Evolutionary conservation across 2,113 vertebrate species (phyloP), one percentile per base, ranked within the genome.

Genomic region (Sitta europaea): DNA sequence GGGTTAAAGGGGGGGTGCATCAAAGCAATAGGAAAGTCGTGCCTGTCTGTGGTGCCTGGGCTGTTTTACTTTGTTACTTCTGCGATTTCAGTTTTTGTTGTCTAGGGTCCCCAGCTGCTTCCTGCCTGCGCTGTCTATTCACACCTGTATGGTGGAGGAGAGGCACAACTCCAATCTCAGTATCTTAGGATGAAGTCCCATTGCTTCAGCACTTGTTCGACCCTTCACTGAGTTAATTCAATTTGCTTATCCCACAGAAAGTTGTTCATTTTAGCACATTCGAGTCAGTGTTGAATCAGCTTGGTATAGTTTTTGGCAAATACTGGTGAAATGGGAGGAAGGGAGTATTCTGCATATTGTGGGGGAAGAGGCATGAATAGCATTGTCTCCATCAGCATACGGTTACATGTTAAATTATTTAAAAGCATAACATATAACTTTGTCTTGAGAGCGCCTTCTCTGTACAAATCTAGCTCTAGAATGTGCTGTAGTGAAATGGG

Each of bases 231-330:
- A 54, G 11, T 86, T 88, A 83, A 94, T 79, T 88, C 36, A 42
- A 29, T 12, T 76, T 79, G 51, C 31, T 88, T 68, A 61, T 73
- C 71, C 75, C 82, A 73, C 67, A 76, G 88, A 70, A 91, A 27
- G 33, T 73, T 91, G 85, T 72, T 96, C 66, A 57, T 93, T 93
- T 96, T 93, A 82, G 62, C 81, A 57, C 48, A 14, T 90, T 63
- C 0, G 1, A 63, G 43, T 85, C 40, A 25, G 47, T 50, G 35
- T 86, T 86, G 50, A 91, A 71, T 94, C 68, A 93, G 81, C 84
- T 81, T 36, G 48, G 47, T 93, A 17, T 4, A 5, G 12, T 71
- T 92, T 91, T 84, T 87, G 84, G 80, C 16, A 7, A 70, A 55
- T 25, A 1, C 58, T 33, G 67, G 55, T 66, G 65, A 63, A 90